Percentiles rank a stretch among this genome's conserved stretches.
phyloP scores from a whole-genome alignment of 1,140 invertebrate genomes.

The Drosophila kurseongensis region DNA sequence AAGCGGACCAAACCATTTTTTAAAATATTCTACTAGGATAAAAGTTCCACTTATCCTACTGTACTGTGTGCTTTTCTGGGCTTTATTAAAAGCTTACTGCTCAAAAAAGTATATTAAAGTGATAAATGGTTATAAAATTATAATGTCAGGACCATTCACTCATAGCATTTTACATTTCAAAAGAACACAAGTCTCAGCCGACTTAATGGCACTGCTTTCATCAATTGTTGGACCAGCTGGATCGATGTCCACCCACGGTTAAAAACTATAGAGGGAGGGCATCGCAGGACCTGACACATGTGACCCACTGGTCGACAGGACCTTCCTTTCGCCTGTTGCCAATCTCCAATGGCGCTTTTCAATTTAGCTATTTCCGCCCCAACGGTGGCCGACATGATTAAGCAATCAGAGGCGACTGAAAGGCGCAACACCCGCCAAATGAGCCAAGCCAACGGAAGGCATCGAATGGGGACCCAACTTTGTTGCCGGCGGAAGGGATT shows the following conservation, averaged over 20 bases:
- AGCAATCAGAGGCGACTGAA: conserved; percentile 65
- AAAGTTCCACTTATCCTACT: too few relatives aligned
- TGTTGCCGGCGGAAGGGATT: conserved; percentile 52
- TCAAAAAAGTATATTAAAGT: too few relatives aligned
- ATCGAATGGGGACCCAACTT: conserved; percentile 26
- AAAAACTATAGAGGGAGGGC: conserved; percentile 2
- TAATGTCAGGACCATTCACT: background rate
- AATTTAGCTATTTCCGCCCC: conserved; percentile 73
- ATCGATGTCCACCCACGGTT: conserved; percentile 18
- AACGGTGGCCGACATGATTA: conserved; percentile 73
- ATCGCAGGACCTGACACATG: conserved; percentile 35
- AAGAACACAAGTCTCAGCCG: conserved; percentile 7
- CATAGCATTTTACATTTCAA: conserved; percentile 15
- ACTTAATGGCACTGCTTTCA: conserved; percentile 40
- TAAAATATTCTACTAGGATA: too few relatives aligned
- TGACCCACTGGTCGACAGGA: conserved; percentile 20
- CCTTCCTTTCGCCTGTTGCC: conserved; percentile 29
- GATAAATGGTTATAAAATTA: too few relatives aligned
- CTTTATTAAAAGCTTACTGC: too few relatives aligned
- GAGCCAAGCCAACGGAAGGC: conserved; percentile 29
- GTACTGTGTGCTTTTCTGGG: too few relatives aligned
- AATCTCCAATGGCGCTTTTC: conserved; percentile 71
- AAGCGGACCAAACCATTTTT: too few relatives aligned
- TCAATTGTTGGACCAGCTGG: conserved; percentile 41
- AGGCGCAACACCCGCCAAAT: conserved; percentile 58